A percentile compares a stretch with the other conserved stretches of the same genome.
phyloP scores from a whole-genome alignment of 2,113 vertebrate species.

The Brachyistius frenatus region DNA sequence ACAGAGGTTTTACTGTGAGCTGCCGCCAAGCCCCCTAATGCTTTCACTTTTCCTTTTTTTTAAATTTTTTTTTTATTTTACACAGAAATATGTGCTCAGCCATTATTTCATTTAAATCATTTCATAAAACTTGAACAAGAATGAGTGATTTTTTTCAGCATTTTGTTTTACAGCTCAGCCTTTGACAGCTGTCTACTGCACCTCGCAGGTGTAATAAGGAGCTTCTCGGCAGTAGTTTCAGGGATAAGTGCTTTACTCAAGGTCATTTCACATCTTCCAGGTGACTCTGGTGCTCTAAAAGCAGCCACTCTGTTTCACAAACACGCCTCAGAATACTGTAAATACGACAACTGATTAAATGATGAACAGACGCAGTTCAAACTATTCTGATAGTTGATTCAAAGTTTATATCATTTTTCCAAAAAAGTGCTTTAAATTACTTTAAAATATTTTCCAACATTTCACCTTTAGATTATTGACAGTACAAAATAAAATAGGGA shows the following conservation, averaged over 20 bases:
- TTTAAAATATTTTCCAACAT: background rate
- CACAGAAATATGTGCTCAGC: too few species aligned
- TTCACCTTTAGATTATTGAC: background rate
- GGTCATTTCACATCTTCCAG: too few species aligned
- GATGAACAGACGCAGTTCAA: too few species aligned
- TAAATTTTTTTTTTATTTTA: background rate
- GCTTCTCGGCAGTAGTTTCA: constrained; percentile 1
- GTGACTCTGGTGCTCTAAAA: background rate
- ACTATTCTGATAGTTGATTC: background rate
- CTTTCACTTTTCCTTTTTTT: background rate
- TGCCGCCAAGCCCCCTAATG: constrained; percentile 17
- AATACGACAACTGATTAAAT: background rate
- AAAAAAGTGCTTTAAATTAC: too few species aligned
- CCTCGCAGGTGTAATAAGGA: background rate
- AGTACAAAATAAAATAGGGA: background rate
- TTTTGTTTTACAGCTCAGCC: too few species aligned
- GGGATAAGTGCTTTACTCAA: too few species aligned
- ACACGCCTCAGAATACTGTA: background rate
- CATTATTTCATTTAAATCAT: too few species aligned
- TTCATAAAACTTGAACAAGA: too few species aligned
- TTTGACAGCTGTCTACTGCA: too few species aligned
- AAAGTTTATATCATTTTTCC: background rate
- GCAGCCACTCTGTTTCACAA: background rate
- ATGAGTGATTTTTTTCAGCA: too few species aligned
- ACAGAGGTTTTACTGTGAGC: constrained; percentile 15